Conservation (phyloP, 2,888 invertebrate species). For the Bellardia bayeri region DNA sequence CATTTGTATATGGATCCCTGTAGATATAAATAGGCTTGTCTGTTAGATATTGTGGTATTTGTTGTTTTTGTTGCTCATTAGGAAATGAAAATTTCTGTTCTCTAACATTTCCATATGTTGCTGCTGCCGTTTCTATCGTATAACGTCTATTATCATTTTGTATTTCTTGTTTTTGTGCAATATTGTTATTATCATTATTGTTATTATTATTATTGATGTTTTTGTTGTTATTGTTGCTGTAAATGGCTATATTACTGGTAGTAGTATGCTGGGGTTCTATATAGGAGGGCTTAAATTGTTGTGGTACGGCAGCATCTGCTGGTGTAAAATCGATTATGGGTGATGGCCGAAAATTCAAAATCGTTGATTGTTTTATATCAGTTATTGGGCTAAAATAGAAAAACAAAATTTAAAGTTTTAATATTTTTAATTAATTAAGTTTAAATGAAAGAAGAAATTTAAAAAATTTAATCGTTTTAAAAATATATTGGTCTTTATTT, state of each 20-base stretch:
- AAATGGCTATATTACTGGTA: conserved; percentile 7
- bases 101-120: conserved; percentile 50
- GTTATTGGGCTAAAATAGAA: conserved; percentile 8
- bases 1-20: conserved; percentile 80
- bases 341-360: conserved; percentile 78
- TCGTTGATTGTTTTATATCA: conserved; percentile 28
- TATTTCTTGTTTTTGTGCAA: conserved; percentile 46
- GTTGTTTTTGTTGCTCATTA: conserved; percentile 64
- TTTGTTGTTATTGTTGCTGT: conserved; percentile 23
- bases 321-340: conserved; percentile 80
- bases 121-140: conserved; percentile 42
- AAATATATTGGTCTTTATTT: too few species aligned
- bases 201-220: conserved; percentile 22
- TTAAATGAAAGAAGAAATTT: background rate
- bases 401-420: background rate
- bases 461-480: background rate
- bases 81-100: conserved; percentile 74
- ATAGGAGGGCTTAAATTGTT: conserved; percentile 77
- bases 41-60: conserved; percentile 76
- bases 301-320: conserved; percentile 77
- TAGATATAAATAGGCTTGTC: conserved; percentile 80
- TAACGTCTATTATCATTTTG: conserved; percentile 73
- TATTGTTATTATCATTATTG: conserved; percentile 12
- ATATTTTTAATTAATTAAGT: background rate
- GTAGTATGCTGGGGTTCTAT: conserved; percentile 73